Conservation (phyloP, 2,113 vertebrate genomes). For the Epinephelus moara region DNA sequence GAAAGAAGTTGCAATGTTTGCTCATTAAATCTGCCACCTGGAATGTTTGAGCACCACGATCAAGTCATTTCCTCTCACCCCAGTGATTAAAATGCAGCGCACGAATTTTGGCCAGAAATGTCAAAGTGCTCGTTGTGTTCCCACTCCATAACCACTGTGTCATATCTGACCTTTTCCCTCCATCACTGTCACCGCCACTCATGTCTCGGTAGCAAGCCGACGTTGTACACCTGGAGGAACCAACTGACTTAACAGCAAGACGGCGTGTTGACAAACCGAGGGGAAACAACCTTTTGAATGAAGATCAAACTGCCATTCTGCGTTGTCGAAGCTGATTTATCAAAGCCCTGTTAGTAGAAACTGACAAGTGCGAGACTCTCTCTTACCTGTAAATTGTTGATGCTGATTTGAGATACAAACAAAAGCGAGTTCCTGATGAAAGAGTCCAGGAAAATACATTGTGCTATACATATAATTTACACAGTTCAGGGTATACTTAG, state of each 20-base stretch:
- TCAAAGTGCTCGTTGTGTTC: slow-evolving; percentile 66
- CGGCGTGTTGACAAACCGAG: slow-evolving; percentile 59
- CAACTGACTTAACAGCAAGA: slow-evolving; percentile 51
- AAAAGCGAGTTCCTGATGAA: slow-evolving; percentile 14
- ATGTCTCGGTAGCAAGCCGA: slow-evolving; percentile 66
- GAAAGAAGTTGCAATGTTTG: slow-evolving; percentile 30
- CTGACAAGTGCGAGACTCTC: slow-evolving; percentile 43
- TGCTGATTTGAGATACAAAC: slow-evolving; percentile 36
- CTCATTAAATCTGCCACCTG: slow-evolving; percentile 44
- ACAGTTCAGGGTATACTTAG: too few species aligned
- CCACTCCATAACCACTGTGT: slow-evolving; percentile 57
- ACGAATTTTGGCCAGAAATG: slow-evolving; percentile 66
- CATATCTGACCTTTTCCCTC: slow-evolving; percentile 81
- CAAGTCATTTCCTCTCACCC: slow-evolving; percentile 16
- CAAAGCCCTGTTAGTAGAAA: slow-evolving; percentile 53
- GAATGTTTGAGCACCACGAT: slow-evolving; percentile 14
- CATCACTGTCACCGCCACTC: slow-evolving; percentile 74
- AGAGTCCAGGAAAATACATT: neutral
- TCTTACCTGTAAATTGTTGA: slow-evolving; percentile 36
- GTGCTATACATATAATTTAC: too few species aligned
- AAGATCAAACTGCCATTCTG: slow-evolving; percentile 69
- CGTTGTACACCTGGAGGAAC: slow-evolving; percentile 65
- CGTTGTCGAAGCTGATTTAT: slow-evolving; percentile 61
- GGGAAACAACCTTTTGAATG: slow-evolving; percentile 67
- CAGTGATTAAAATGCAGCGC: slow-evolving; percentile 54